Evolutionary conservation across 2,797 vertebrate genomes (phyloP).

Genomic region (Yasuhikotakia modesta): DNA sequence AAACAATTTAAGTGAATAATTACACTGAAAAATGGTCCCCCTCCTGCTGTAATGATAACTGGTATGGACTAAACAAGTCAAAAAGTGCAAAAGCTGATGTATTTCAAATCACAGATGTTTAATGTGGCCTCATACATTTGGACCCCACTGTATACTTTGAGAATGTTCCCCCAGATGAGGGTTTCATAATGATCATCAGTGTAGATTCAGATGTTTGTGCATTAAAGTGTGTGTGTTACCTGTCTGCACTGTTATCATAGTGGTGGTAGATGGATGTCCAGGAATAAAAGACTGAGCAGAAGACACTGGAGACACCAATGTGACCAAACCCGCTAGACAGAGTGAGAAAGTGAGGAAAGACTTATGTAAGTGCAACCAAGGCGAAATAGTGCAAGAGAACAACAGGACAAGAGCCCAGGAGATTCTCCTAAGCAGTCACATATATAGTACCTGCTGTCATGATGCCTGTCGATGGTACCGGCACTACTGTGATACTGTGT

Average conservation of each 20-base stretch:
- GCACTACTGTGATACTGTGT: slow-evolving; percentile 95
- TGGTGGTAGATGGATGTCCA: slow-evolving; percentile 75
- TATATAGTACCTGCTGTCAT: slow-evolving; percentile 89
- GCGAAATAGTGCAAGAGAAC: no score
- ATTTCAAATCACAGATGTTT: no score
- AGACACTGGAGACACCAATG: slow-evolving; percentile 88
- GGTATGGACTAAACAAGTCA: no score
- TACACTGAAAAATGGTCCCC: background rate
- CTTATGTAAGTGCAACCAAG: no score
- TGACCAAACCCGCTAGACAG: slow-evolving; percentile 90
- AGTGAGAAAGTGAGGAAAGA: slow-evolving; percentile 46
- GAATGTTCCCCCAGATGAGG: background rate
- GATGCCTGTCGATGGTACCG: slow-evolving; percentile 92
- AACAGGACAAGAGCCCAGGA: background rate
- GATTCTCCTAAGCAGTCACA: background rate
- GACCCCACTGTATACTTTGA: no score
- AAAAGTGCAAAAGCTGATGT: no score
- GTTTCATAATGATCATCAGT: background rate
- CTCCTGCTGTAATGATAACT: no score
- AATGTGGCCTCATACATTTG: no score
- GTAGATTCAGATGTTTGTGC: background rate
- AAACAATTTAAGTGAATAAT: background rate
- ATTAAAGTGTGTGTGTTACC: slow-evolving; percentile 41
- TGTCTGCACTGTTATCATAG: slow-evolving; percentile 55
- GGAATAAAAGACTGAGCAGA: slow-evolving; percentile 88